Evolutionary conservation across 2,888 invertebrate species (phyloP).

Genomic region (Spisula solida): DNA sequence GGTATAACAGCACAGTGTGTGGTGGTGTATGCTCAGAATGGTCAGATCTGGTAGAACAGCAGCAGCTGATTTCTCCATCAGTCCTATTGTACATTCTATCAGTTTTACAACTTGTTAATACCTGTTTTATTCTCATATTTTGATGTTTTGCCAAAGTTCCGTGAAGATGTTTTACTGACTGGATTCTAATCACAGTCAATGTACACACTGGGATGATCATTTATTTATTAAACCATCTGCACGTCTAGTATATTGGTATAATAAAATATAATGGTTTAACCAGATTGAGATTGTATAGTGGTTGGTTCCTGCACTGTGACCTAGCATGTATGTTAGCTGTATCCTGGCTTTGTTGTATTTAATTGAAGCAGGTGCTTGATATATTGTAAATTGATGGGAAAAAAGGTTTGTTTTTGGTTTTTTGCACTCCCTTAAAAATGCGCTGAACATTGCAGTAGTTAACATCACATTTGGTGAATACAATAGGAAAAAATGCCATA

Average conservation of each 20-base stretch:
- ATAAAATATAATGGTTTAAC: not conserved
- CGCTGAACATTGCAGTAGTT: too few species aligned
- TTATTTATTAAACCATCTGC: slow-evolving; percentile 17
- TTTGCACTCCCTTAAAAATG: too few species aligned
- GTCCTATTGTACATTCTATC: not conserved
- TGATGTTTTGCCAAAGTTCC: slow-evolving; percentile 13
- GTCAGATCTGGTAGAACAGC: too few species aligned
- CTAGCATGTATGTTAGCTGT: not conserved
- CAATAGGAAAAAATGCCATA: too few species aligned
- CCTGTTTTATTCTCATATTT: slow-evolving; percentile 9
- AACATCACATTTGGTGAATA: too few species aligned
- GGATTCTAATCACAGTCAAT: not conserved
- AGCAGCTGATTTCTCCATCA: not conserved
- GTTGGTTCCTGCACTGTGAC: not conserved
- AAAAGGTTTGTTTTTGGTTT: too few species aligned
- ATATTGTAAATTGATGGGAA: too few species aligned
- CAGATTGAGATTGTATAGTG: slow-evolving; percentile 5
- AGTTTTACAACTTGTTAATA: not conserved
- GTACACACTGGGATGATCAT: not conserved
- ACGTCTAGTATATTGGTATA: not conserved
- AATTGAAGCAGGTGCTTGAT: too few species aligned
- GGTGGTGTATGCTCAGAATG: too few species aligned
- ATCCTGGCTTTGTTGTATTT: too few species aligned
- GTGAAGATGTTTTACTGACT: slow-evolving; percentile 8
- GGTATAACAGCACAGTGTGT: too few species aligned